phyloP scores from a whole-genome alignment of 2,113 vertebrate genomes.

The Penelope pileata region DNA sequence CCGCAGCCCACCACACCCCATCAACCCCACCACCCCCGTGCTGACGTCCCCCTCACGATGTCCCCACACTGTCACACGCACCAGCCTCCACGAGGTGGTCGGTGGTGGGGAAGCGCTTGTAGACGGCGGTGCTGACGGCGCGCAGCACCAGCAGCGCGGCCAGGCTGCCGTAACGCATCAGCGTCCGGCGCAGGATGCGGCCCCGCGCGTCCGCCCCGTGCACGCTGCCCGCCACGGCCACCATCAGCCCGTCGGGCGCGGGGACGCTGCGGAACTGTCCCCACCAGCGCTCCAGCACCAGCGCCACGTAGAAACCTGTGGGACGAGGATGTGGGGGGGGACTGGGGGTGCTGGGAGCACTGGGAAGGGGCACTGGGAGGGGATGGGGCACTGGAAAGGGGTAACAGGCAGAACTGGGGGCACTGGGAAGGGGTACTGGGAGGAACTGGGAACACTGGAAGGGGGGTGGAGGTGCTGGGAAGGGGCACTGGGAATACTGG shows the following conservation, averaged over 20 bases:
- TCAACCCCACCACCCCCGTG: no score
- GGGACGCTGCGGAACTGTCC: conserved; percentile 91
- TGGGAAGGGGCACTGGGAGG: neutral
- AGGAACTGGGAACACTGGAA: no score
- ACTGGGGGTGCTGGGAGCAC: neutral
- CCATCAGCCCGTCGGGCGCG: conserved; percentile 88
- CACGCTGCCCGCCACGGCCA: conserved; percentile 82
- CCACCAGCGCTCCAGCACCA: conserved; percentile 96
- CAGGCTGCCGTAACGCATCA: conserved; percentile 91
- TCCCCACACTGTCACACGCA: conserved; percentile 11
- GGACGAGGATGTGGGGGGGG: neutral
- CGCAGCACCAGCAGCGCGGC: conserved; percentile 90
- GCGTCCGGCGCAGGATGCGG: conserved; percentile 86
- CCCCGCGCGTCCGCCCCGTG: conserved; percentile 87
- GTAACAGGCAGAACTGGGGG: neutral
- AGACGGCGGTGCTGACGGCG: conserved; percentile 90
- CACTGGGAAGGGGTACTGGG: neutral
- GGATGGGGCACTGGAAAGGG: neutral
- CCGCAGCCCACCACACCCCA: no score
- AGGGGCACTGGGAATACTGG: neutral
- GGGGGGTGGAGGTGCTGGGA: no score
- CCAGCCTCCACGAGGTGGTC: conserved; percentile 94
- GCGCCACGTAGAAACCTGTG: conserved; percentile 92
- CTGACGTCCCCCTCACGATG: neutral
- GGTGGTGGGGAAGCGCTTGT: conserved; percentile 92